Evolutionary conservation across 1,140 invertebrate species (phyloP).

Genomic region (Muscidifurax raptorellus): DNA sequence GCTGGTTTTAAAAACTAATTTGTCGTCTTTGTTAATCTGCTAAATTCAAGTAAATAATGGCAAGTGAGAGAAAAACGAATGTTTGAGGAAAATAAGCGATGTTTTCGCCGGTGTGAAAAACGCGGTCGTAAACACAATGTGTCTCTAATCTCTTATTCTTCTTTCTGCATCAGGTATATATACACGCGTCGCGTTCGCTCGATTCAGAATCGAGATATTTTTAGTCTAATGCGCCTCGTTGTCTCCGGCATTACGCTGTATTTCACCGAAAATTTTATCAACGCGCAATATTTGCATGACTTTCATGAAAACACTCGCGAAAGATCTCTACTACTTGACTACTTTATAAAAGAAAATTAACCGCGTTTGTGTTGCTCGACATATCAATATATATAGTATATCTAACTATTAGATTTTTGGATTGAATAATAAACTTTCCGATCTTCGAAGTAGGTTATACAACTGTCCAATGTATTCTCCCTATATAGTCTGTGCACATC

Average conservation of each 20-base stretch:
- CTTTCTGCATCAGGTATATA: neutral
- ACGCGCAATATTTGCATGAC: neutral
- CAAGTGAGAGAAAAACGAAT: no score
- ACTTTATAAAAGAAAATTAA: neutral
- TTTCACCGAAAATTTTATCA: neutral
- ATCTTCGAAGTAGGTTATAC: neutral
- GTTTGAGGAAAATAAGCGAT: no score
- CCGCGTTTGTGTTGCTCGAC: no score
- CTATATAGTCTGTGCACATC: no score
- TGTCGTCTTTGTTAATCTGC: no score
- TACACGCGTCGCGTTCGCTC: neutral
- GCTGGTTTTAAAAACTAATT: no score
- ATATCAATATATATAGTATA: no score
- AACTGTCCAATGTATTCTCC: neutral
- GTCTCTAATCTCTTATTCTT: neutral
- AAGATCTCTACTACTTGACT: no score
- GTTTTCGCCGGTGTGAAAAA: no score
- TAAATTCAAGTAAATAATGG: no score
- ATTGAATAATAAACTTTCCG: neutral
- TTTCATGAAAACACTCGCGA: no score
- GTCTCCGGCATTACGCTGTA: neutral
- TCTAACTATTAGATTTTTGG: neutral
- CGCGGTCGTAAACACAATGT: no score
- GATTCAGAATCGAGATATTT: slow-evolving; percentile 11
- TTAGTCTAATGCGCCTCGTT: neutral